These are phyloP conservation scores for Mercenaria mercenaria DNA, from an alignment of 1,140 invertebrate species.

Conservation along the genomic window DNA sequence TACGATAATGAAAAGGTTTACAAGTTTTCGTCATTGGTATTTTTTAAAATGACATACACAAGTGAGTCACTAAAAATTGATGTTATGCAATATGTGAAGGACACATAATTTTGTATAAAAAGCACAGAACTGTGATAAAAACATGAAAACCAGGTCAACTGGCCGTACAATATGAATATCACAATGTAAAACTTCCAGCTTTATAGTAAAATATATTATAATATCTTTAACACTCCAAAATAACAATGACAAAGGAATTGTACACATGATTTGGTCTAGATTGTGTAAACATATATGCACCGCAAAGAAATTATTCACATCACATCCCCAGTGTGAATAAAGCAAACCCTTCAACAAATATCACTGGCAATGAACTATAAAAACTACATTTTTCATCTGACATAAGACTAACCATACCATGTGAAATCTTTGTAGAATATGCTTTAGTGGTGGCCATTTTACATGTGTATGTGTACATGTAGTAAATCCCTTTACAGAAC, in stretches of 20 bases:
- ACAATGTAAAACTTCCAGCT: conserved; percentile 42
- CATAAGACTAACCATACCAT: too few species aligned
- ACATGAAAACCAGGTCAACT: conserved; percentile 58
- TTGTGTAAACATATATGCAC: conserved; percentile 28
- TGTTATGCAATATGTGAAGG: too few species aligned
- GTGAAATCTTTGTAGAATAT: too few species aligned
- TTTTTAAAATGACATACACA: too few species aligned
- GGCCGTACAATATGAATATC: conserved; percentile 43
- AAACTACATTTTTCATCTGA: too few species aligned
- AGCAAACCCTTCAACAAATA: background rate
- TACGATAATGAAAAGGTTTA: too few species aligned
- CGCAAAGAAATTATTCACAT: background rate
- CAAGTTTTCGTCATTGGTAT: too few species aligned
- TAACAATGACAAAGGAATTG: conserved; percentile 29
- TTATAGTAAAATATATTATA: conserved; percentile 45
- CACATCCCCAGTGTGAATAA: background rate
- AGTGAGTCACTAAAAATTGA: too few species aligned
- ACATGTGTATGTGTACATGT: too few species aligned
- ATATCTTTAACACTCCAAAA: conserved; percentile 38
- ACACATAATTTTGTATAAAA: conserved; percentile 16
- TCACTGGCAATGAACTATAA: background rate
- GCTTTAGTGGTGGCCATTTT: too few species aligned
- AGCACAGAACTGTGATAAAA: conserved; percentile 27
- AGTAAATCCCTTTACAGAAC: too few species aligned
- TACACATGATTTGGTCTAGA: conserved; percentile 26